phyloP scores from a whole-genome alignment of 2,113 vertebrate genomes.

The Ammodytes dubius region DNA sequence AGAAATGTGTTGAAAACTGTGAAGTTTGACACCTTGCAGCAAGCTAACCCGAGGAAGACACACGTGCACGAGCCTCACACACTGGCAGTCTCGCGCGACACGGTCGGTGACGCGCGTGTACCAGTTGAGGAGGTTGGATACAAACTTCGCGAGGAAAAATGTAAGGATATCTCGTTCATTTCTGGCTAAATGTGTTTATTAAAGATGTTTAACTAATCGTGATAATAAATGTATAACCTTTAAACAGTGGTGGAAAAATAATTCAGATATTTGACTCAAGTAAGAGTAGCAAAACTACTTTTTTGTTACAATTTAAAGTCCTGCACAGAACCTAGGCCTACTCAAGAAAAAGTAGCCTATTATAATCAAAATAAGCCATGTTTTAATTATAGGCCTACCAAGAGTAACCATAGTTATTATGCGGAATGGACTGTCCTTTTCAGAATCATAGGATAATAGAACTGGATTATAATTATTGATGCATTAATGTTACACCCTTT shows the following conservation, averaged over 20 bases:
- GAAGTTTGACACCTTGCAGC: slow-evolving; percentile 21
- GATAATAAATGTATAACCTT: background rate
- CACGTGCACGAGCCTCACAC: slow-evolving; percentile 53
- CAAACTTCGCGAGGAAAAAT: background rate
- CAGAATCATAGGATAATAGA: no score
- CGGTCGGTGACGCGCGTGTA: slow-evolving; percentile 20
- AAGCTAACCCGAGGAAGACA: background rate
- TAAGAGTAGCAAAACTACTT: background rate
- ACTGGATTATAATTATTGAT: no score
- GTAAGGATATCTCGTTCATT: background rate
- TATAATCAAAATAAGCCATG: no score
- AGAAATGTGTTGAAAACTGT: background rate
- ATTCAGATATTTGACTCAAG: background rate
- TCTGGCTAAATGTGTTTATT: background rate
- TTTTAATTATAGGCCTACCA: no score
- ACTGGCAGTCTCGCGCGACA: background rate
- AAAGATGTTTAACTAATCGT: background rate
- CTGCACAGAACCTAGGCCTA: background rate
- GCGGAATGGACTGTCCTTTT: no score
- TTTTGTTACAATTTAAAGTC: background rate
- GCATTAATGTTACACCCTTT: no score
- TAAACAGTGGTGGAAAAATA: background rate
- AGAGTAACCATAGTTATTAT: no score
- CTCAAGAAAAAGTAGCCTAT: no score
- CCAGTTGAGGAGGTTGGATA: background rate